Percentiles rank a stretch among this genome's conserved stretches.
These are phyloP conservation scores for Pseudomyrmex cubaensis DNA, from an alignment of 1,140 invertebrate genomes.

Conservation along the genomic window DNA sequence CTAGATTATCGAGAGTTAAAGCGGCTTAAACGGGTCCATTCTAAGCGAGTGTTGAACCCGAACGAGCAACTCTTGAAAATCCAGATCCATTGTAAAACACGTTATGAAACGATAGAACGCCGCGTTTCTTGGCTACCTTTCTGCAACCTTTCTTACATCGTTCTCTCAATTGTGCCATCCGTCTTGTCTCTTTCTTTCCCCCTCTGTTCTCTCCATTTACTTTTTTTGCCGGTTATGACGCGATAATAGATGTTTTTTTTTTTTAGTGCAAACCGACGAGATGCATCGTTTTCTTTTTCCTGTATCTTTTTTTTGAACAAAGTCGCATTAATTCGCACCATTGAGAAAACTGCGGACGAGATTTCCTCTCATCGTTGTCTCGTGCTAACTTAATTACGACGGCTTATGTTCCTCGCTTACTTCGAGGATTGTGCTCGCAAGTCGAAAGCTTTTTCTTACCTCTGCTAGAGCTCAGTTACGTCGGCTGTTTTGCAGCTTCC, in stretches of 20 bases:
- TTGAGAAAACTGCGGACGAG: conserved; percentile 56
- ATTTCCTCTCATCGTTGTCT: conserved; percentile 15
- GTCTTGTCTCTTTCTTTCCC: neutral
- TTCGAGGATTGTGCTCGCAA: conserved; percentile 16
- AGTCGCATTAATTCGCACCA: conserved; percentile 61
- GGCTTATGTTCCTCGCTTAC: conserved; percentile 42
- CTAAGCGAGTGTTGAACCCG: conserved; percentile 25
- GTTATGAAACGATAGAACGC: conserved; percentile 38
- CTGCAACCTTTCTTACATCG: neutral
- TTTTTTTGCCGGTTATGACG: neutral
- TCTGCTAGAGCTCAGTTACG: neutral
- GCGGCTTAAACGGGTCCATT: conserved; percentile 59
- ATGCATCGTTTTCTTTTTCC: neutral
- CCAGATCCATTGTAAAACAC: conserved; percentile 29
- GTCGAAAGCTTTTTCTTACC: conserved; percentile 17
- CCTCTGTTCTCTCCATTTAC: neutral
- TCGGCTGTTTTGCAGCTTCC: conserved; percentile 22
- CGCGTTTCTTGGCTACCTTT: conserved; percentile 24
- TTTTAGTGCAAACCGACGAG: neutral
- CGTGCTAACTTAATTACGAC: conserved; percentile 53
- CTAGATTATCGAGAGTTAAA: conserved; percentile 68
- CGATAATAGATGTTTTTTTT: conserved; percentile 52
- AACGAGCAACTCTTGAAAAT: conserved; percentile 49
- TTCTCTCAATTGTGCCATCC: neutral
- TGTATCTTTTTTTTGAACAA: neutral